Evolutionary conservation across 2,888 invertebrate species (phyloP).

Genomic region (Clostera curtula): DNA sequence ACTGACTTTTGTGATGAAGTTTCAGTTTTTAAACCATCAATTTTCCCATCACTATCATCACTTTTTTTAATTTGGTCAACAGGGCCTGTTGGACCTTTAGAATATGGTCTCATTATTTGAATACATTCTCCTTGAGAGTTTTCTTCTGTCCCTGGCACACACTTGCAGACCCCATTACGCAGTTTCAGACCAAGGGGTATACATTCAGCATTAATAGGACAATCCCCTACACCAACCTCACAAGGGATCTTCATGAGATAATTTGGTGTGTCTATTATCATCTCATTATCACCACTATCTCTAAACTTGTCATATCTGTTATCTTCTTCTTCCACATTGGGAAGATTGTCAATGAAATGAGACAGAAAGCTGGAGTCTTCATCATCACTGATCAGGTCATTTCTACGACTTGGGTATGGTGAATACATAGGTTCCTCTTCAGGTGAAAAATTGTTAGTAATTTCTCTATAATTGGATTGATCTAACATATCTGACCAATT

Average conservation of each 20-base stretch:
- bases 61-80: slow-evolving; percentile 49
- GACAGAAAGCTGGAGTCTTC: slow-evolving; percentile 54
- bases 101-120: slow-evolving; percentile 44
- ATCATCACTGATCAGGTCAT: slow-evolving; percentile 45
- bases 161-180: slow-evolving; percentile 82
- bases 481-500: slow-evolving; percentile 69
- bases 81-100: slow-evolving; percentile 54
- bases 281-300: slow-evolving; percentile 55
- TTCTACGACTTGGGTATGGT: slow-evolving; percentile 45
- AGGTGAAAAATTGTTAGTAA: slow-evolving; percentile 51
- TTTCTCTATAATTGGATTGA: slow-evolving; percentile 56
- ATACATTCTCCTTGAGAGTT: slow-evolving; percentile 53
- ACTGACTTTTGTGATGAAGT: slow-evolving; percentile 64
- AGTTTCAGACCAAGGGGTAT: slow-evolving; percentile 68
- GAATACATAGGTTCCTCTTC: slow-evolving; percentile 58
- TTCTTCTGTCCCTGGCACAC: slow-evolving; percentile 76
- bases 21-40: slow-evolving; percentile 39
- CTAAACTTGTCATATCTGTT: slow-evolving; percentile 52
- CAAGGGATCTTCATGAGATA: slow-evolving; percentile 74
- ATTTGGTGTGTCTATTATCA: slow-evolving; percentile 66
- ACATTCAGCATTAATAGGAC: slow-evolving; percentile 83
- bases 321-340: slow-evolving; percentile 54
- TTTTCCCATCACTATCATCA: slow-evolving; percentile 39
- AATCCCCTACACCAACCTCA: slow-evolving; percentile 75
- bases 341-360: slow-evolving; percentile 56